These are phyloP conservation scores for Empidonax alnorum DNA, from an alignment of 2,113 vertebrate species.

Conservation along the genomic window DNA sequence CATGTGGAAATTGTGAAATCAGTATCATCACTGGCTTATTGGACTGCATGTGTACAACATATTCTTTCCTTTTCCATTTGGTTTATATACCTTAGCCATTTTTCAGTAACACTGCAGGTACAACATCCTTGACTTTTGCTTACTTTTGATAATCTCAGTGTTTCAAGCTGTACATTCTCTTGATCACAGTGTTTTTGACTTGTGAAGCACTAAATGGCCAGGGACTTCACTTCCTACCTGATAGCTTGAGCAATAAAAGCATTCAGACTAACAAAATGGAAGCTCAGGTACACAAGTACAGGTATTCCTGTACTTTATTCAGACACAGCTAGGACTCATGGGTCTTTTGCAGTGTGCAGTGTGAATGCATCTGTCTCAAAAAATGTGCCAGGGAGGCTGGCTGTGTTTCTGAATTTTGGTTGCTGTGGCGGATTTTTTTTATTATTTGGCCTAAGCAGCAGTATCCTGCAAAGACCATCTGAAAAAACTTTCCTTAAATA, in stretches of 20 bases:
- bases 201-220: neutral
- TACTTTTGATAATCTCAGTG: neutral
- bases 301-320: neutral
- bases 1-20: neutral
- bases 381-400: neutral
- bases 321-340: neutral
- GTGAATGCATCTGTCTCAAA: neutral
- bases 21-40: neutral
- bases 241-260: neutral
- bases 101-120: neutral
- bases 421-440: rapidly evolving
- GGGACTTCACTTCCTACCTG: neutral
- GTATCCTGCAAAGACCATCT: neutral
- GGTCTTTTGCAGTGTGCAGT: rapidly evolving
- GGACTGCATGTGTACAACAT: neutral
- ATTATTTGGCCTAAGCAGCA: neutral
- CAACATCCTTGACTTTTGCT: neutral
- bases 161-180: neutral
- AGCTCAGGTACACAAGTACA: neutral
- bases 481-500: neutral
- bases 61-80: neutral
- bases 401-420: neutral
- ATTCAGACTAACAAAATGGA: neutral
- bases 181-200: neutral
- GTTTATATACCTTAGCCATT: neutral